Evolutionary conservation across 2,888 invertebrate genomes (phyloP).

Genomic region (Ypsolopha scabrella): DNA sequence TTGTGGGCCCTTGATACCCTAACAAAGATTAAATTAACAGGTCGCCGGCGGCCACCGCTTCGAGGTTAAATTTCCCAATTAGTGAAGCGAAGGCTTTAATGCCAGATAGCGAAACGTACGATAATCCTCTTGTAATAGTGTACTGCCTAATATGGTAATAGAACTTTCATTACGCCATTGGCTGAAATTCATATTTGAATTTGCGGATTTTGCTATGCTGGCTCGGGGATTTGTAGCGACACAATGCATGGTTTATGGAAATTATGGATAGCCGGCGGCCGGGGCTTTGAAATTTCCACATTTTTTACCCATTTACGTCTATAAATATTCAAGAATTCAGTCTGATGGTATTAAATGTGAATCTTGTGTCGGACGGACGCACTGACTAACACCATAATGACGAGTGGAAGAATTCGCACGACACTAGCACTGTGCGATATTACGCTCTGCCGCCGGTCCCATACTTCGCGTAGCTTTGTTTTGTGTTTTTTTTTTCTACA

Average conservation of each 20-base stretch:
- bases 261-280: no score
- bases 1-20: slow-evolving; percentile 50
- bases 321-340: no score
- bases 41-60: slow-evolving; percentile 34
- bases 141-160: slow-evolving; percentile 39
- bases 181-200: slow-evolving; percentile 18
- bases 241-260: not conserved
- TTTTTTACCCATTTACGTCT: no score
- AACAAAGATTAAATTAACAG: slow-evolving; percentile 61
- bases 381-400: no score
- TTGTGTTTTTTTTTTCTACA: no score
- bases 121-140: slow-evolving; percentile 45
- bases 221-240: not conserved
- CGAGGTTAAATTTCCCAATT: slow-evolving; percentile 39
- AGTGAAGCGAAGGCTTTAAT: slow-evolving; percentile 32
- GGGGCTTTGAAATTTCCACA: no score
- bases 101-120: slow-evolving; percentile 34
- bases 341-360: no score
- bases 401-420: no score
- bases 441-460: no score
- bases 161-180: slow-evolving; percentile 42
- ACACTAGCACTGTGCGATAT: no score
- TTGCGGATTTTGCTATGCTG: not conserved
- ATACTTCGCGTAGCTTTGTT: no score
- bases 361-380: no score